These are phyloP conservation scores for Listrodromus nycthemerus DNA, from an alignment of 2,888 invertebrate genomes.

Conservation along the genomic window DNA sequence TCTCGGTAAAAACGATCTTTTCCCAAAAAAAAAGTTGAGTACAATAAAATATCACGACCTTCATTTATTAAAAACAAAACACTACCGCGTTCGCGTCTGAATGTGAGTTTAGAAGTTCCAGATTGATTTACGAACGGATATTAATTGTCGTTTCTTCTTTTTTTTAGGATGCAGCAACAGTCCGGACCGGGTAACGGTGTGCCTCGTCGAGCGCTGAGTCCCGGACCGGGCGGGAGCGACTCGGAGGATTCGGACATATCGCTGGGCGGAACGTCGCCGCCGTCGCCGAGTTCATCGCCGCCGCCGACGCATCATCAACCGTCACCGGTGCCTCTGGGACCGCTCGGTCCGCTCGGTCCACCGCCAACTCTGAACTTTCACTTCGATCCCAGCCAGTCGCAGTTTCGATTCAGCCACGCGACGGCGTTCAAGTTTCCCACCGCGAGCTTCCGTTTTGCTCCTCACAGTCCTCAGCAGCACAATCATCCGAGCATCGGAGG, in stretches of 20 bases:
- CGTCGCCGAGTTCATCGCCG: conserved; percentile 82
- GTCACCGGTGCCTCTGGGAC: conserved; percentile 79
- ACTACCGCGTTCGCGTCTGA: too few relatives aligned
- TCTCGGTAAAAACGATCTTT: neutral
- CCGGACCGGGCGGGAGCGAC: conserved; percentile 81
- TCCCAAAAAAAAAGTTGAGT: too few relatives aligned
- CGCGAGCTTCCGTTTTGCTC: conserved; percentile 81
- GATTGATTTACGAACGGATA: too few relatives aligned
- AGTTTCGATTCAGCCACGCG: conserved; percentile 81
- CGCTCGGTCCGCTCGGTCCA: conserved; percentile 80
- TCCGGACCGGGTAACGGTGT: conserved; percentile 81
- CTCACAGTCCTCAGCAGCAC: conserved; percentile 82
- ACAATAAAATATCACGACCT: too few relatives aligned
- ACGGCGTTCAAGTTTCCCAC: conserved; percentile 82
- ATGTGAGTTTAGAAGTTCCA: too few relatives aligned
- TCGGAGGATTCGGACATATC: conserved; percentile 83
- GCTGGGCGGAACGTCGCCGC: conserved; percentile 82
- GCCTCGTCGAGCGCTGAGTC: conserved; percentile 79
- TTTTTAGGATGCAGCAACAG: conserved; percentile 83
- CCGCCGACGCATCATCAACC: conserved; percentile 80
- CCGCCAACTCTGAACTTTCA: conserved; percentile 82
- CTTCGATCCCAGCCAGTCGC: conserved; percentile 81
- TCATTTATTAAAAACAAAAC: too few relatives aligned
- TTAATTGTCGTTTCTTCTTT: neutral
- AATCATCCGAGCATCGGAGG: conserved; percentile 81